Evolutionary conservation across 1,140 invertebrate genomes (phyloP), one percentile per base, ranked within the genome.

Genomic region (Pogonus chalceus): DNA sequence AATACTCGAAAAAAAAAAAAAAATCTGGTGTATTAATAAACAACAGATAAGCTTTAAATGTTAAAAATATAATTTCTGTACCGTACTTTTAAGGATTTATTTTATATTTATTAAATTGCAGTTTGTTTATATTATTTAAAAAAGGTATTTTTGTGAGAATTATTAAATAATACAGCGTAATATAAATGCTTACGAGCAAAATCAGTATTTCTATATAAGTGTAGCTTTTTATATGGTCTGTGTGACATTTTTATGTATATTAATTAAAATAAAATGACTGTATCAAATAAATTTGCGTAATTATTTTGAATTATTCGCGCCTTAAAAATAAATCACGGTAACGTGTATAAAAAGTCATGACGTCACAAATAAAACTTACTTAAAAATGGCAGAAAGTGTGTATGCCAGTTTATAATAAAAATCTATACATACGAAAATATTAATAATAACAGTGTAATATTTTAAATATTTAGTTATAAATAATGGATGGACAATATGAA

Each of bases 211-310:
- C 37, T 43, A 43, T 10, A 12, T 43, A 43, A 16, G 18, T 43
- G 37, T 43, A 43, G 37, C 37, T 43, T 43, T 43, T 43, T 43
- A 43, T 43, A 43, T 43, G 37, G 37, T 43, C 37, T 43, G 7
- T 43, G 37, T 43, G 37, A 43, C 37, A 18, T 43, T 43, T 43
- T 43, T 43, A 10, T 43, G 37, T 43, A 43, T 43, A 18, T 43
- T 9, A 43, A 12, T 10, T 12, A 43, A 18, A 43, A 43, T 43
- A 43, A 43, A 43, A 43, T 43, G 37, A 43, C 37, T 43, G 37
- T 43, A 9, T 43, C 18, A 43, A 43, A 10, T 43, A 10, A 10
- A 43, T 43, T 43, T 43, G 14, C 26, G 26, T 31, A 14, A 14
- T 31, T 31, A 4, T 31, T 31, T 31, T 31, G 14, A 31, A 31